Evolutionary conservation across 2,113 vertebrate genomes (phyloP), one percentile per base, ranked within the genome.

Genomic region (Callochromis pleurospilus): DNA sequence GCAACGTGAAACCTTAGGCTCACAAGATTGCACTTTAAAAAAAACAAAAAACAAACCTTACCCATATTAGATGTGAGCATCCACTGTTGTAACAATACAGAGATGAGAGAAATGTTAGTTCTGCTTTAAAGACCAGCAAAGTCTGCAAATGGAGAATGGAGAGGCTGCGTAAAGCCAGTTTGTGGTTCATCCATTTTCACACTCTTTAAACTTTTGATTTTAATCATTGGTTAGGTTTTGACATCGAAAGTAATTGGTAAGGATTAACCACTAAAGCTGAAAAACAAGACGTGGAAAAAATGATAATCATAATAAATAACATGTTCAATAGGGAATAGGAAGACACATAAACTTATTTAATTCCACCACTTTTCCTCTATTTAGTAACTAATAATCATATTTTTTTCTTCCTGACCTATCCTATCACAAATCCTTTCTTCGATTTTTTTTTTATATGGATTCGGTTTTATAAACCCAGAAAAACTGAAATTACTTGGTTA

Each of bases 41-140:
- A 1, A 14, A 3, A 8, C 2, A 5, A 15, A 9, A n/a, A n/a
- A 2, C 1, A 3, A 53, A 2, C 11, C 12, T 68, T 40, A 14
- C 36, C 19, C n/a, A 42, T 4, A 6, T 40, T 70, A 15, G 65
- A 42, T 70, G 38, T 42, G 65, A 70, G 36, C 12, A 9, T 1
- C 65, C 7, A 70, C 62, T 40, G n/a, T 42, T 42, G 65, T 14
- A 42, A 15, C n/a, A 42, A 14, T 68, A 40, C n/a, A 24, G 36
- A 70, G 65, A 42, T 70, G 38, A 42, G n/a, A 70, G 38, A 42
- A 42, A 42, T 42, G n/a, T 24, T 42, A 24, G 38, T 24, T 42
- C 36, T 38, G 6, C 62, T 68, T 68, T 42, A 15, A 70, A 70
- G 38, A 24, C 5, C 38, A 70, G 13, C 21, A 24, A 15, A 70